These are phyloP conservation scores for Lycaon pictus DNA, from an alignment of 2,113 vertebrate species.

Conservation along the genomic window DNA sequence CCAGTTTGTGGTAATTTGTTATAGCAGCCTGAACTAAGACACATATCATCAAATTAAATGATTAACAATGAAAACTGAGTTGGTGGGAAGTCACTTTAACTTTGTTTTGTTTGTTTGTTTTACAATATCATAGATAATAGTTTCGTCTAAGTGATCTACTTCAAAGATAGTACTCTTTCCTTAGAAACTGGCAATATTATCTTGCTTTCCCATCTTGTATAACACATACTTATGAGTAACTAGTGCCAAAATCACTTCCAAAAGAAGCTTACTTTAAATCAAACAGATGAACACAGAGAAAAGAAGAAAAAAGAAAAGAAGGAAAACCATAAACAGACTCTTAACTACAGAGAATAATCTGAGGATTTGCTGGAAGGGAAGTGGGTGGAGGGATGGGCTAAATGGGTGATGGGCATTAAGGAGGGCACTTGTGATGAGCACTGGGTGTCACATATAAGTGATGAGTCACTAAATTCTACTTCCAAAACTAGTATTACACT, in stretches of 20 bases:
- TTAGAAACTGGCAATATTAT: neutral
- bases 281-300: neutral
- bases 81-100: neutral
- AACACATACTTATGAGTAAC: neutral
- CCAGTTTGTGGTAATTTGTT: neutral
- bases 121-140: conserved; percentile 10
- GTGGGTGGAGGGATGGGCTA: neutral
- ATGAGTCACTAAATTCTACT: neutral
- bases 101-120: neutral
- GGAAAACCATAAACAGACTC: neutral
- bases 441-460: neutral
- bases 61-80: neutral
- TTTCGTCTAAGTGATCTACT: neutral
- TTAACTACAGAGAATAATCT: neutral
- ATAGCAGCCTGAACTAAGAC: neutral
- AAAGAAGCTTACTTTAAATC: neutral
- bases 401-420: neutral
- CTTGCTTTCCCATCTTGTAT: neutral
- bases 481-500: neutral
- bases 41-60: neutral
- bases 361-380: neutral
- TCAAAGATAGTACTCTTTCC: neutral
- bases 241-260: neutral
- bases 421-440: neutral
- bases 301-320: neutral